Conservation (phyloP, 2,113 vertebrate genomes). For the Callorhinus ursinus region DNA sequence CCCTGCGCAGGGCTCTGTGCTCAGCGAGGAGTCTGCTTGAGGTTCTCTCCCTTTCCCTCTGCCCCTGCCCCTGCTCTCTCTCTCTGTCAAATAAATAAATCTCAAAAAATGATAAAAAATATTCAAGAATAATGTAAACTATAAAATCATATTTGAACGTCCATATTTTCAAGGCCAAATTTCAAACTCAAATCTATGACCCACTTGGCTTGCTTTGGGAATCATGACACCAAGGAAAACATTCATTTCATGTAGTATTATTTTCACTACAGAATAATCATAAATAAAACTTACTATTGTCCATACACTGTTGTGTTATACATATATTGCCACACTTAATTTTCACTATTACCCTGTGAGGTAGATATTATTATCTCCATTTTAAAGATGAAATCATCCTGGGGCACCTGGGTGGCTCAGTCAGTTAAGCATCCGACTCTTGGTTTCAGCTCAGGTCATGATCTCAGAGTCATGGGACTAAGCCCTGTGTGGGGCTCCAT, state of each 20-base stretch:
- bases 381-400: constrained; percentile 14
- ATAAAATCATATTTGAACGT: not conserved
- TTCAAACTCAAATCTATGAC: not conserved
- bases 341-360: not conserved
- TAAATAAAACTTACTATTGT: not conserved
- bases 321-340: not conserved
- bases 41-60: not conserved
- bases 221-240: not conserved
- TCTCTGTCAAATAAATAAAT: not conserved
- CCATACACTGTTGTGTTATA: not conserved
- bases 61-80: not conserved
- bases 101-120: not conserved
- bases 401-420: not conserved
- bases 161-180: constrained; percentile 7
- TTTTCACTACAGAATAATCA: not conserved
- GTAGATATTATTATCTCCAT: not conserved
- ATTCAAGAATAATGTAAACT: not conserved
- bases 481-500: not conserved
- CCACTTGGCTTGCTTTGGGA: not conserved
- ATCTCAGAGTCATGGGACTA: not conserved
- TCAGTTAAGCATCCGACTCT: not conserved
- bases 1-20: not conserved
- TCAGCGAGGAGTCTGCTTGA: not conserved
- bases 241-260: not conserved
- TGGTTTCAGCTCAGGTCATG: not conserved